Evolutionary conservation across 2,113 vertebrate species (phyloP), one percentile per base, ranked within the genome.

Genomic region (Tapirus terrestris): DNA sequence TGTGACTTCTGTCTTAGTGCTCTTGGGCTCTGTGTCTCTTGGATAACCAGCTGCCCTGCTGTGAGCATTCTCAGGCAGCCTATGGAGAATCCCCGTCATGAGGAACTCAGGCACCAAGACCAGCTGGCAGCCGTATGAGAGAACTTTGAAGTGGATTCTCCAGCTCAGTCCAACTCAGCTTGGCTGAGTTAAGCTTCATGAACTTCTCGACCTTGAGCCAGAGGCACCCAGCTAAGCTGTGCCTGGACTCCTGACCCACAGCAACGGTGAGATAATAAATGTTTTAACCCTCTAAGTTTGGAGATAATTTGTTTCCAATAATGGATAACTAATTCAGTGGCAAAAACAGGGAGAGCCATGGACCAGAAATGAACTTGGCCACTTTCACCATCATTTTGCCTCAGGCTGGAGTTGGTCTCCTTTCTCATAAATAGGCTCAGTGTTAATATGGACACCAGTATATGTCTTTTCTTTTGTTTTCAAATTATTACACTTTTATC

Each of bases 81-180:
- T 7, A 0, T 6, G 29, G 72, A 65, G 81, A 76, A 25, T 14
- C 51, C 36, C 23, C 2, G 0, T 39, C 8, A 5, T 5, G 13
- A 61, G 58, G 3, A 83, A 43, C 43, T 65, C 10, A 45, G 27
- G 58, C 76, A 36, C 29, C 45, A 23, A 25, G 39, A 48, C 27
- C 56, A 14, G 39, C 45, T 2, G 1, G 9, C 33, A 23, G 48
- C 58, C 5, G 0, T 5, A 6, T 2, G 36, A 18, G 29, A 23
- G 60, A n/a, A 2, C 67, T 29, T 56, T 16, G 60, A 63, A 25
- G 31, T n/a, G 39, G 25, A 36, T 68, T 61, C 63, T 45, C 60
- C 45, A 56, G 61, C 61, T 67, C 13, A 7, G 23, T 9, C 4
- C 0, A 27, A 33, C 21, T 31, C 29, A 27, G 12, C 36, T 9